These are phyloP conservation scores for Chaenodraco wilsoni DNA, from an alignment of 2,797 vertebrate genomes.

Conservation along the genomic window DNA sequence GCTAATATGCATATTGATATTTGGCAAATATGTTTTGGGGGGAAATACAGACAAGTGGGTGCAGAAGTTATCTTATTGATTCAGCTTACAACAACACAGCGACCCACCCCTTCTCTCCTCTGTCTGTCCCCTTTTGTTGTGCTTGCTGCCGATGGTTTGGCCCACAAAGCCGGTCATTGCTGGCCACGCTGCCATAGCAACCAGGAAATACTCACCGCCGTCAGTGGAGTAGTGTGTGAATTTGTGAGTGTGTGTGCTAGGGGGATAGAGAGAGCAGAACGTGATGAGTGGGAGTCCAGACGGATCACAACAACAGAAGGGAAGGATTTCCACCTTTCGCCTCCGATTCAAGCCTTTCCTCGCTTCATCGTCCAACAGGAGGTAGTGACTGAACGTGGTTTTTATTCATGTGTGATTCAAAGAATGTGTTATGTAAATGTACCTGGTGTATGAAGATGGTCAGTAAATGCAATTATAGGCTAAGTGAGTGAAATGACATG, in stretches of 20 bases:
- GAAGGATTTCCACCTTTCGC: conserved; percentile 58
- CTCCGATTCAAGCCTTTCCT: conserved; percentile 24
- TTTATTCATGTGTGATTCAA: conserved; percentile 32
- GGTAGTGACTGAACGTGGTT: conserved; percentile 55
- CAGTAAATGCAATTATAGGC: background rate
- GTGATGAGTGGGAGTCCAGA: conserved; percentile 61
- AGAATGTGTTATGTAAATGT: conserved; percentile 8
- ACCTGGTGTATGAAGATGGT: conserved; percentile 5
- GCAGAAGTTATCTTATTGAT: conserved; percentile 73
- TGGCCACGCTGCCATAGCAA: conserved; percentile 84
- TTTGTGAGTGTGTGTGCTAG: conserved; percentile 29
- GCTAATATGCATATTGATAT: background rate
- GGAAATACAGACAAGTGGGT: conserved; percentile 1
- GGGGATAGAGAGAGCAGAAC: conserved; percentile 58
- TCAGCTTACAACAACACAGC: conserved; percentile 49
- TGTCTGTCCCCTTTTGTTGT: conserved; percentile 77
- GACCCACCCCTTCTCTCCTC: conserved; percentile 54
- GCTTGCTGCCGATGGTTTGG: conserved; percentile 78
- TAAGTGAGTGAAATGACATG: background rate
- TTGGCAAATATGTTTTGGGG: background rate
- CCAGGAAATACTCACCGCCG: conserved; percentile 84
- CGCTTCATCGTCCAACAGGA: conserved; percentile 19
- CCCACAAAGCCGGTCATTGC: conserved; percentile 82
- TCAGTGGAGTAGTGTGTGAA: conserved; percentile 64
- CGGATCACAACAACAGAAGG: conserved; percentile 55